Evolutionary conservation across 2,888 invertebrate species (phyloP).

Genomic region (Tenthredo mesomela): DNA sequence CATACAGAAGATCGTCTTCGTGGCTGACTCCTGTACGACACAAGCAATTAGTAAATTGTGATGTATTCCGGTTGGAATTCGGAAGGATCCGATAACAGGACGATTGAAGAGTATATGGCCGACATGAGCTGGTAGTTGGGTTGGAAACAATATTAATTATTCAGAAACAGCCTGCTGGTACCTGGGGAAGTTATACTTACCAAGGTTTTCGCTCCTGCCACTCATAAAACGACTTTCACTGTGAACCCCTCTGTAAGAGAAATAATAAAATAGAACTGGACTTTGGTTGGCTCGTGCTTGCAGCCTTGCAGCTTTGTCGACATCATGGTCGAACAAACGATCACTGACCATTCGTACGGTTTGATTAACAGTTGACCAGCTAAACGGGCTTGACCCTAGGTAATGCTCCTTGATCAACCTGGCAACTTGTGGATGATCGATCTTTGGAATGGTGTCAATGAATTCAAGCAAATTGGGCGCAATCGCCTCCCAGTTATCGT

Average conservation of each 20-base stretch:
- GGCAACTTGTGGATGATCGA: conserved; percentile 76
- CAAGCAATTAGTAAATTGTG: background rate
- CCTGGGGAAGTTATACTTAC: conserved; percentile 78
- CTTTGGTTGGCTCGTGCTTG: too few species aligned
- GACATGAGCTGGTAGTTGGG: background rate
- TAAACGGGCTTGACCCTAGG: conserved; percentile 79
- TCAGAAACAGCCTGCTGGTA: background rate
- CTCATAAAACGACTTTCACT: conserved; percentile 81
- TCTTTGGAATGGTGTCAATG: conserved; percentile 8
- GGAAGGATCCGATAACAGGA: background rate
- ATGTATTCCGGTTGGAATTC: background rate
- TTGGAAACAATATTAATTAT: background rate
- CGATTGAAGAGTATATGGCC: background rate
- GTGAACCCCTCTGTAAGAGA: conserved; percentile 81
- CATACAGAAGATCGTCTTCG: conserved; percentile 81
- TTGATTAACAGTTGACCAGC: conserved; percentile 68
- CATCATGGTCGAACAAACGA: conserved; percentile 82
- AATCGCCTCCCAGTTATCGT: too few species aligned
- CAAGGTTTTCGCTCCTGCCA: conserved; percentile 80
- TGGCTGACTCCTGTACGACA: too few species aligned
- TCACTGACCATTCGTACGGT: conserved; percentile 83
- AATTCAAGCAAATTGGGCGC: conserved; percentile 16
- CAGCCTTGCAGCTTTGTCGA: conserved; percentile 81
- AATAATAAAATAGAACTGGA: conserved; percentile 85
- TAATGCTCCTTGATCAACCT: conserved; percentile 81